A percentile compares a stretch with the other conserved stretches of the same genome.
These are phyloP conservation scores for Pteronotus mesoamericanus DNA, from an alignment of 2,797 vertebrate species.

Conservation along the genomic window DNA sequence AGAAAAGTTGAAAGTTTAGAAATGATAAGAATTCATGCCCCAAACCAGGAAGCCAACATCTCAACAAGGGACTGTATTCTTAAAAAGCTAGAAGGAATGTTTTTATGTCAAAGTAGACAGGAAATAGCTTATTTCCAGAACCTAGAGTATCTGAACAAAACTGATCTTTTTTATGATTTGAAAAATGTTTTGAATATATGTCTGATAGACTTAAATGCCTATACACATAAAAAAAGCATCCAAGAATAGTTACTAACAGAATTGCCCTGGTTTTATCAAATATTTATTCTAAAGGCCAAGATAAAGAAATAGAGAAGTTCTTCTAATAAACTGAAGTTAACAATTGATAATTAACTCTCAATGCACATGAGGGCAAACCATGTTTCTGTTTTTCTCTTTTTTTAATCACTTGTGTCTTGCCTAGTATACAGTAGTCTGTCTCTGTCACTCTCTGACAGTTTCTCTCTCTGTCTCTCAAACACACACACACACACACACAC, in stretches of 20 bases:
- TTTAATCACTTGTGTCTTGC: background rate
- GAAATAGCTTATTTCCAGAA: constrained; percentile 55
- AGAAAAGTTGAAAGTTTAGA: constrained; percentile 17
- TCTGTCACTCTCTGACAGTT: background rate
- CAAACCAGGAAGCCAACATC: constrained; percentile 1
- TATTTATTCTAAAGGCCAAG: constrained; percentile 29
- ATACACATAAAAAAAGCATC: background rate
- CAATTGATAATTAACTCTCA: background rate
- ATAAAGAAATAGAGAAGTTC: background rate
- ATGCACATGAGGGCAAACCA: background rate
- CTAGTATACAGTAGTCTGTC: background rate
- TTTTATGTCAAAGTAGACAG: constrained; percentile 38
- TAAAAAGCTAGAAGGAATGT: constrained; percentile 3
- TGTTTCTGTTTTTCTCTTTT: background rate
- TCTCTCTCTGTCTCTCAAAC: no score
- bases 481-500: no score
- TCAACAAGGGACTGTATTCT: constrained; percentile 27
- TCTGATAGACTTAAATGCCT: background rate
- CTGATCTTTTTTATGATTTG: background rate
- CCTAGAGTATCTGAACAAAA: constrained; percentile 33
- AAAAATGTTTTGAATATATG: constrained; percentile 23
- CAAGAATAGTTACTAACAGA: constrained; percentile 19
- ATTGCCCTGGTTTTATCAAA: constrained; percentile 22
- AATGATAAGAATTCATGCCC: constrained; percentile 51
- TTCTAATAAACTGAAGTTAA: background rate